Evolutionary conservation across 2,113 vertebrate genomes (phyloP).

Genomic region (Elachura formosa): DNA sequence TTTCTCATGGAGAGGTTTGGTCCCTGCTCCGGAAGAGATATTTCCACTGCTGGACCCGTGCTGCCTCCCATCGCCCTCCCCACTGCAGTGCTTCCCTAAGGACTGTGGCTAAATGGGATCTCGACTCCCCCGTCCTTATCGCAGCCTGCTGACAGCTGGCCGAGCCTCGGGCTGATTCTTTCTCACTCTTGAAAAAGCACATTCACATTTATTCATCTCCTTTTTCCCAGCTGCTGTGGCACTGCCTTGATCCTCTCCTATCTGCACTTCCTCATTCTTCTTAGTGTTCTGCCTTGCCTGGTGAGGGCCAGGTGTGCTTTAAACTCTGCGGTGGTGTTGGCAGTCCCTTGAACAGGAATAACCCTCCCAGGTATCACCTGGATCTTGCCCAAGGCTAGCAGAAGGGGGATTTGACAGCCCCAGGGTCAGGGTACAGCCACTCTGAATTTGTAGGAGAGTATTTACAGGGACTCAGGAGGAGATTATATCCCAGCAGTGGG

Average conservation of each 20-base stretch:
- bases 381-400: neutral
- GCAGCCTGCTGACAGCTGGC: neutral
- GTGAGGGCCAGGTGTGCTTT: fast-evolving
- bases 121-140: neutral
- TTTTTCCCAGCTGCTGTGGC: neutral
- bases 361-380: neutral
- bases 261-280: neutral
- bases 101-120: constrained; percentile 15
- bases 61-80: neutral
- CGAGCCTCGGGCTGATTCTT: neutral
- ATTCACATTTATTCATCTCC: neutral
- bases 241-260: neutral
- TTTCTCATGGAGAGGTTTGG: neutral
- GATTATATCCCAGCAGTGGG: neutral
- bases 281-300: neutral
- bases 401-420: neutral
- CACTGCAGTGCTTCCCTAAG: neutral
- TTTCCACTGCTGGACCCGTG: neutral
- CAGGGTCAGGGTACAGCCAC: neutral
- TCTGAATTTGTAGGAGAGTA: neutral
- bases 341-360: neutral
- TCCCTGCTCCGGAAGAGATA: neutral
- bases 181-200: neutral
- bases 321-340: neutral
- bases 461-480: neutral